Conservation (phyloP, 2,113 vertebrate species). For the Marmota monax region DNA sequence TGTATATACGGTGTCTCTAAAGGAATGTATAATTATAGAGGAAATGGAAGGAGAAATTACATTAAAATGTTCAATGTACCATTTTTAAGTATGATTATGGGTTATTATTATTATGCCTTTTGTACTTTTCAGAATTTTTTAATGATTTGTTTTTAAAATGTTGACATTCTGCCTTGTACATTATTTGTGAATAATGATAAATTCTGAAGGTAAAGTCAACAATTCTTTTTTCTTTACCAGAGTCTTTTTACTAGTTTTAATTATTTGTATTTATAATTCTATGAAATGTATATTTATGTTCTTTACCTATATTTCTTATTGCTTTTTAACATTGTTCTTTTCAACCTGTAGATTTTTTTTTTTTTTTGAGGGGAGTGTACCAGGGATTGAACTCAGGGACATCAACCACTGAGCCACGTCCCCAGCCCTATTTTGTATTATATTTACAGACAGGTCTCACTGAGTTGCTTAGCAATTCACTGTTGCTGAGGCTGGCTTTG, state of each 20-base stretch:
- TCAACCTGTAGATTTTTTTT: background rate
- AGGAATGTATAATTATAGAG: background rate
- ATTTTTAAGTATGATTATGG: background rate
- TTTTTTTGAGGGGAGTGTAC: too few species aligned
- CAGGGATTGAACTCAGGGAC: too few species aligned
- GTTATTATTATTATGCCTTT: background rate
- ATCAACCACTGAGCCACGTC: too few species aligned
- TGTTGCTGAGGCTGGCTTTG: too few species aligned
- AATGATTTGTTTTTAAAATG: constrained; percentile 25
- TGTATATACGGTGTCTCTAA: background rate
- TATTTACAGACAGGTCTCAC: too few species aligned
- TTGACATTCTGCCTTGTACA: background rate
- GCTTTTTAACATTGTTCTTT: background rate
- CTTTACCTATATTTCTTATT: background rate
- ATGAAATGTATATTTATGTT: background rate
- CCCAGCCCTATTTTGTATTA: too few species aligned
- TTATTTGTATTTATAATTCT: background rate
- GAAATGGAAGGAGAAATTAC: constrained; percentile 8
- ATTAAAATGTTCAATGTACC: background rate
- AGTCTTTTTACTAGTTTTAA: background rate
- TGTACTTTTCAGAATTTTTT: constrained; percentile 13
- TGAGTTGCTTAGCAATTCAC: too few species aligned
- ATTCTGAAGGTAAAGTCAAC: background rate
- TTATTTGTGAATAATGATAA: constrained; percentile 38
- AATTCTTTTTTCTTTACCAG: background rate